Evolutionary conservation across 2,113 vertebrate species (phyloP).

Genomic region (Mus spicilegus): DNA sequence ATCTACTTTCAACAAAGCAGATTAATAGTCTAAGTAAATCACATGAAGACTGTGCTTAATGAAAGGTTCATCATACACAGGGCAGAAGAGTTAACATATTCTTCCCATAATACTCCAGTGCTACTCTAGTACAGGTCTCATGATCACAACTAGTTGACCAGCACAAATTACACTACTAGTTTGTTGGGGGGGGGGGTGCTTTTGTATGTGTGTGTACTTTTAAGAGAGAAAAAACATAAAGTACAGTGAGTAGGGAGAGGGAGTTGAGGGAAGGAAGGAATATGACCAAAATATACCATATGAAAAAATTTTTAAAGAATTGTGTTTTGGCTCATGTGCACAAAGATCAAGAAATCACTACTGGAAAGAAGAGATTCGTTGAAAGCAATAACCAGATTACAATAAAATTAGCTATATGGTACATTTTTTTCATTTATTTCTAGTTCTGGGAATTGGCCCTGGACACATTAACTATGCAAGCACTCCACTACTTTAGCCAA

Average conservation of each 20-base stretch:
- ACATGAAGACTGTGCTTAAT: neutral
- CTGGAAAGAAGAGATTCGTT: neutral
- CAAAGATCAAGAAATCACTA: neutral
- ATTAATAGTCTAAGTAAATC: slow-evolving; percentile 28
- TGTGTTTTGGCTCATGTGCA: neutral
- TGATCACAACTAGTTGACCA: neutral
- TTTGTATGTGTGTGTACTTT: neutral
- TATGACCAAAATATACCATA: neutral
- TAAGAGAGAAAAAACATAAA: neutral
- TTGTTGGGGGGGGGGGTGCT: neutral
- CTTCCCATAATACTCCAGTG: slow-evolving; percentile 11
- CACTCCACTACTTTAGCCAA: neutral
- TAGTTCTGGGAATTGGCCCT: neutral
- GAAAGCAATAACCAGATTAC: neutral
- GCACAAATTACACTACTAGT: neutral
- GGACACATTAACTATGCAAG: neutral
- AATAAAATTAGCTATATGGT: neutral
- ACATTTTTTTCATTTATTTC: neutral
- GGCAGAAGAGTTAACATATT: slow-evolving; percentile 39
- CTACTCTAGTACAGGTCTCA: neutral
- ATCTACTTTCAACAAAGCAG: slow-evolving; percentile 1
- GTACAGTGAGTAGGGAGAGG: neutral
- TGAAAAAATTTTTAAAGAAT: neutral
- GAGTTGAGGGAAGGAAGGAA: neutral
- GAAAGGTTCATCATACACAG: neutral